Evolutionary conservation across 92 coral and sea anemone genomes (phyloP), one percentile per base, ranked within the genome.

Genomic region (Scolanthus callimorphus): DNA sequence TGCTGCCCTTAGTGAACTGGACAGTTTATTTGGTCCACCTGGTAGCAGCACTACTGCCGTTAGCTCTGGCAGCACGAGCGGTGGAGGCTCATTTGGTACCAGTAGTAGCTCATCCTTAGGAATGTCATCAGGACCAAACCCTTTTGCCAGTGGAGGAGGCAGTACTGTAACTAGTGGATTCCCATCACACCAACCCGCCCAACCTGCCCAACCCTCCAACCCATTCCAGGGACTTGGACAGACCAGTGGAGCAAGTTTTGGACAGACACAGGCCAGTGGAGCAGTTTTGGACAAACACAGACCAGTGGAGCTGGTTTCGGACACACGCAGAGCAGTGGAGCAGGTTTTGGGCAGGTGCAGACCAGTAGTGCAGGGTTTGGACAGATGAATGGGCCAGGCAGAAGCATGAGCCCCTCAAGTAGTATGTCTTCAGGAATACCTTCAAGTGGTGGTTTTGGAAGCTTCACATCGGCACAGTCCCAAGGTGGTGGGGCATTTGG

Each of bases 71-170:
- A 61, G 68, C 55, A 49, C 73, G 19, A 62, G 80, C 27, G 66
- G 85, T 8, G 86, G 86, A 13, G 80, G 96, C 19, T 78, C 64
- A 1, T 88, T 92, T 70, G 88, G 96, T 28, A 71, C 74, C 20
- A 61, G 81, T 25, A 61, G 78, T 27, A 79, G 91, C 43, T 71
- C 68, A 11, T 60, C 89, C 2, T 80, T 85, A 13, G 95, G 97
- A 24, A 94, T 94, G 96, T 88, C 99, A 11, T 63, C 96, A n/a
- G 99, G 99, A 12, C 96, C 96, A 20, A 88, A 88, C 65, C 96
- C 99, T 17, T 88, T 88, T 56, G 84, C 96, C 11, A 78, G 88
- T 68, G 62, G 77, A 8, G 60, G 85, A 15, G 49, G 46, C 22
- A n/a, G n/a, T n/a, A n/a, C n/a, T n/a, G n/a, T n/a, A n/a, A 41